Percentiles rank a stretch among this genome's conserved stretches.
Conservation (phyloP, 2,113 vertebrate genomes). For the Gymnarchus niloticus region DNA sequence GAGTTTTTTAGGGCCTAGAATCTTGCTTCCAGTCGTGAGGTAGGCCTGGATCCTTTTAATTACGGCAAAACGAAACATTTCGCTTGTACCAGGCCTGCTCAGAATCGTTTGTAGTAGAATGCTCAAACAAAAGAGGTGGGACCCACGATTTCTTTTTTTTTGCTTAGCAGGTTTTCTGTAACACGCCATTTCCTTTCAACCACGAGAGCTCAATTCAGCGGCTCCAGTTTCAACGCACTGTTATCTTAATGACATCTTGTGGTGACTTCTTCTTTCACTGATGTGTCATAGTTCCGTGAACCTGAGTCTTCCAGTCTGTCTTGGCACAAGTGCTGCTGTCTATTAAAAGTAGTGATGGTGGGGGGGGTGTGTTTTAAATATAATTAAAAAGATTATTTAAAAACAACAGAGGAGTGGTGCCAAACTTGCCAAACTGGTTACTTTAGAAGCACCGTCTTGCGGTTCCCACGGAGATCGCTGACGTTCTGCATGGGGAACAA, state of each 20-base stretch:
- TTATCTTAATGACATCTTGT: slow-evolving; percentile 2
- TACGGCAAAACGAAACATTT: slow-evolving; percentile 49
- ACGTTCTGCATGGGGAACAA: slow-evolving; percentile 43
- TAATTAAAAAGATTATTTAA: slow-evolving; percentile 38
- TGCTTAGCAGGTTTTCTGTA: background rate
- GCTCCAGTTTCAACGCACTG: background rate
- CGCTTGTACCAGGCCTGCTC: slow-evolving; percentile 40
- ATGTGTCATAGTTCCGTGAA: slow-evolving; percentile 4
- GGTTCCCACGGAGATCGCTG: slow-evolving; percentile 54
- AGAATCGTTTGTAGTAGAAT: slow-evolving; percentile 28
- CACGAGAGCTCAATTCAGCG: background rate
- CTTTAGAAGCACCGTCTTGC: slow-evolving; percentile 16
- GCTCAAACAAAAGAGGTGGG: slow-evolving; percentile 30
- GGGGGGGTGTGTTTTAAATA: slow-evolving; percentile 17
- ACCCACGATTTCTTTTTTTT: slow-evolving; percentile 3
- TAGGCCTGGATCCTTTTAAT: background rate
- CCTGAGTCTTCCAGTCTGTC: slow-evolving; percentile 20
- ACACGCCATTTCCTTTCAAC: background rate
- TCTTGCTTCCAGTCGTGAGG: background rate
- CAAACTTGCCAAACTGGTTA: slow-evolving; percentile 46
- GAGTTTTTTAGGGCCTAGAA: background rate
- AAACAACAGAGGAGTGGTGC: slow-evolving; percentile 18
- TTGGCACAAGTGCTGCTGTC: background rate
- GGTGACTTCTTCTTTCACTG: slow-evolving; percentile 30
- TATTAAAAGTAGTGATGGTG: background rate